Percentiles rank a stretch among this genome's conserved stretches.
These are phyloP conservation scores for Cataglyphis livida DNA, from an alignment of 2,888 invertebrate species.

Conservation along the genomic window DNA sequence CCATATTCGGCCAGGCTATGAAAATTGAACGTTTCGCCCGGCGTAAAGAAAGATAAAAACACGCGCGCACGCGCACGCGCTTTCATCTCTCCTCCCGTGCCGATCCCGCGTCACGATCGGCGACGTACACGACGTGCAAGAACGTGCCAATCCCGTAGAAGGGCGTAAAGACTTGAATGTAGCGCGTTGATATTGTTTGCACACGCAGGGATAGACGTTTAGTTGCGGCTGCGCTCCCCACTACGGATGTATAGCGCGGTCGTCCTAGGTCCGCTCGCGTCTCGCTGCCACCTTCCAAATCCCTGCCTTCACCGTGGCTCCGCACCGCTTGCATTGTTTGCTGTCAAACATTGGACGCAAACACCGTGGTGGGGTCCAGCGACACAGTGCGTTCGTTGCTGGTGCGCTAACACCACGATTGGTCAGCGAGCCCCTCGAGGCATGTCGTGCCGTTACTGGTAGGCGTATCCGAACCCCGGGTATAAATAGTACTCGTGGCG, in stretches of 20 bases:
- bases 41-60: slow-evolving; percentile 6
- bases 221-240: slow-evolving; percentile 82
- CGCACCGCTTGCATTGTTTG: slow-evolving; percentile 82
- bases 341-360: slow-evolving; percentile 83
- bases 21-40: slow-evolving; percentile 15
- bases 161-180: slow-evolving; percentile 67
- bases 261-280: slow-evolving; percentile 1
- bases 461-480: slow-evolving; percentile 46
- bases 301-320: slow-evolving; percentile 66
- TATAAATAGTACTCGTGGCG: slow-evolving; percentile 73
- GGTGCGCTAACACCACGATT: slow-evolving; percentile 50
- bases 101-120: neutral
- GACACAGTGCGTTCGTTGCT: slow-evolving; percentile 20
- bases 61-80: neutral
- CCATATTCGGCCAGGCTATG: neutral
- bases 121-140: slow-evolving; percentile 14
- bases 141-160: slow-evolving; percentile 47
- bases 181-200: slow-evolving; percentile 80
- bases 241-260: slow-evolving; percentile 44
- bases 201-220: slow-evolving; percentile 67
- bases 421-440: slow-evolving; percentile 23
- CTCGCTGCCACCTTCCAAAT: slow-evolving; percentile 64
- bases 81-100: neutral
- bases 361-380: slow-evolving; percentile 73
- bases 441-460: neutral